A percentile compares a stretch with the other conserved stretches of the same genome.
Evolutionary conservation across 2,888 invertebrate species (phyloP).

Genomic region (Sphinx pinastri): DNA sequence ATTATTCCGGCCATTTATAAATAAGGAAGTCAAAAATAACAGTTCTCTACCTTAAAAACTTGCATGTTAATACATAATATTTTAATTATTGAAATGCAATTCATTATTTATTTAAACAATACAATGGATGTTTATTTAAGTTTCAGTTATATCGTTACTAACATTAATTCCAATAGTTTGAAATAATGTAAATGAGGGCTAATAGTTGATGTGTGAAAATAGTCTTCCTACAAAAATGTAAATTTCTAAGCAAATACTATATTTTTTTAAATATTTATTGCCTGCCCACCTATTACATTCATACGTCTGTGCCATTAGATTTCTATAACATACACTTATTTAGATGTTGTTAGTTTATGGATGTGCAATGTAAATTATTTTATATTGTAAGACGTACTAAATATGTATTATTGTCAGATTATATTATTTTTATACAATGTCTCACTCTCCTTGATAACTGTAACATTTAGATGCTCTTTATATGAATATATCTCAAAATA

Average conservation of each 20-base stretch:
- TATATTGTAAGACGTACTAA: constrained; percentile 35
- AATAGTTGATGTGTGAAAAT: constrained; percentile 39
- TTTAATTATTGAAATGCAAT: not conserved
- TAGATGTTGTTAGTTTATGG: constrained; percentile 29
- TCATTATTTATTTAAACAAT: not conserved
- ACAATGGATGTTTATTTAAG: not conserved
- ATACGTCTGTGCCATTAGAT: constrained; percentile 64
- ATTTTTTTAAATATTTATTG: constrained; percentile 46
- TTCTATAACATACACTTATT: constrained; percentile 32
- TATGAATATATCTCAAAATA: constrained; percentile 37
- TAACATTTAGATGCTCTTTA: constrained; percentile 38
- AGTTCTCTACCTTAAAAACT: no score
- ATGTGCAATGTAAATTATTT: constrained; percentile 45
- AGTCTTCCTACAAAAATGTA: constrained; percentile 59
- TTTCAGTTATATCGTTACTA: not conserved
- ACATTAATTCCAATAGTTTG: not conserved
- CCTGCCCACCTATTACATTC: constrained; percentile 63
- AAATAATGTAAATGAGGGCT: constrained; percentile 2
- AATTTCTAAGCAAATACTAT: constrained; percentile 44
- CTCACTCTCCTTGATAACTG: constrained; percentile 41
- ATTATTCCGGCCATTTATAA: not conserved
- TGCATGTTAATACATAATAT: not conserved
- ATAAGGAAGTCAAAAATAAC: not conserved
- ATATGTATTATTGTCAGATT: constrained; percentile 24
- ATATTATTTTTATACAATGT: constrained; percentile 47